These are phyloP conservation scores for Esperia sulphurella DNA, from an alignment of 2,888 invertebrate genomes.

Conservation along the genomic window DNA sequence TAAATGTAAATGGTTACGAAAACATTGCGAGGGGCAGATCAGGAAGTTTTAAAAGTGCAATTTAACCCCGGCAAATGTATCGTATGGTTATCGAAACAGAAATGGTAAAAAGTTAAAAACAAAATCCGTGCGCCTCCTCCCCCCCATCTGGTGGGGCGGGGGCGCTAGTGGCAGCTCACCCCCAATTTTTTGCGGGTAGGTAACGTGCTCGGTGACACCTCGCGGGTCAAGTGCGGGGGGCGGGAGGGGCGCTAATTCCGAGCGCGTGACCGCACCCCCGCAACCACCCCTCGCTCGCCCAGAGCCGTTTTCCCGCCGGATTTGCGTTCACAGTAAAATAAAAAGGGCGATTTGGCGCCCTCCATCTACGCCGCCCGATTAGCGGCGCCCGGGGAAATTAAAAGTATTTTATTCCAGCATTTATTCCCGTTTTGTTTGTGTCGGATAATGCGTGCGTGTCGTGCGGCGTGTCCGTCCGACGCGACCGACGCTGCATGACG, in stretches of 20 bases:
- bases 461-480: constrained; percentile 33
- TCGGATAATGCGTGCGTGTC: constrained; percentile 55
- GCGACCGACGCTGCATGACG: constrained; percentile 19
- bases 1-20: too few relatives aligned
- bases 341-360: constrained; percentile 76
- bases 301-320: constrained; percentile 70
- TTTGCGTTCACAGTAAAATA: constrained; percentile 75
- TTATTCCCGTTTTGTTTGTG: constrained; percentile 72
- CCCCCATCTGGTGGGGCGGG: constrained; percentile 18
- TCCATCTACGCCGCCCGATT: constrained; percentile 73
- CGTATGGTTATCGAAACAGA: constrained; percentile 44
- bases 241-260: constrained; percentile 59
- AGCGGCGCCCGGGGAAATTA: constrained; percentile 77
- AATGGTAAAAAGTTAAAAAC: constrained; percentile 56
- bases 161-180: constrained; percentile 31
- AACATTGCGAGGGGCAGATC: background rate
- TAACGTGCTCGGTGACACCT: constrained; percentile 73
- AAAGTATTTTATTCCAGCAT: constrained; percentile 76
- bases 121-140: constrained; percentile 48
- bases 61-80: constrained; percentile 10
- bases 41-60: constrained; percentile 1
- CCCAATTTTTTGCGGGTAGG: constrained; percentile 67
- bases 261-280: constrained; percentile 64
- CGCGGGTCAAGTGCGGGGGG: constrained; percentile 55
- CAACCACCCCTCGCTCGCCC: constrained; percentile 24